These are phyloP conservation scores for Phragmatobia fuliginosa DNA, from an alignment of 2,888 invertebrate species.

Conservation along the genomic window DNA sequence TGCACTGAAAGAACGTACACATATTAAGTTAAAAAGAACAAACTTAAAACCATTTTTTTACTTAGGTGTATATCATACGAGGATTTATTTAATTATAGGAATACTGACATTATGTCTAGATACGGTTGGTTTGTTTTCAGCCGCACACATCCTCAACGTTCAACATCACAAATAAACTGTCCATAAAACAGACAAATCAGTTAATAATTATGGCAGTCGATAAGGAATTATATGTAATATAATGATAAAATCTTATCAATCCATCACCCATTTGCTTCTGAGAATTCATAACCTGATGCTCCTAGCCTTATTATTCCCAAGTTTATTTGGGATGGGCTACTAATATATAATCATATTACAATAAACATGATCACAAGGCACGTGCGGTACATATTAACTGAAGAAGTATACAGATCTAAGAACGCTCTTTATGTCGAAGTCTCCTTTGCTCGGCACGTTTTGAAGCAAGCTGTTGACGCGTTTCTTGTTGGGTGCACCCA, in stretches of 20 bases:
- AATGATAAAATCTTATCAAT: not conserved
- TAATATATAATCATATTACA: conserved; percentile 12
- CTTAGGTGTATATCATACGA: not conserved
- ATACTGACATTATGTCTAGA: not conserved
- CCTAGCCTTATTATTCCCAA: too few relatives aligned
- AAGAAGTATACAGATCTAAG: conserved; percentile 94
- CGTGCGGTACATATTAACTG: conserved; percentile 83
- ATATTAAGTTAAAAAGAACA: not conserved
- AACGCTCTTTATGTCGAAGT: conserved; percentile 92
- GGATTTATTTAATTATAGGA: not conserved
- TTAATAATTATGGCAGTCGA: conserved; percentile 6
- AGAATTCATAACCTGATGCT: not conserved
- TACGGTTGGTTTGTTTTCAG: not conserved
- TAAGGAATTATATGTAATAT: conserved; percentile 8
- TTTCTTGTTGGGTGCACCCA: conserved; percentile 85
- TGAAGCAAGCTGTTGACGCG: conserved; percentile 88
- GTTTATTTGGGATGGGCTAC: too few relatives aligned
- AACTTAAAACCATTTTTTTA: not conserved
- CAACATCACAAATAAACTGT: not conserved
- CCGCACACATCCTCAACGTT: not conserved
- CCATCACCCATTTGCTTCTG: not conserved
- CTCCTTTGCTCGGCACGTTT: conserved; percentile 90
- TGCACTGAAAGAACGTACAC: not conserved
- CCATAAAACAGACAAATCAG: not conserved
- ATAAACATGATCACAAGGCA: conserved; percentile 18